Evolutionary conservation across 1,140 invertebrate genomes (phyloP).

Genomic region (Octopus sinensis): DNA sequence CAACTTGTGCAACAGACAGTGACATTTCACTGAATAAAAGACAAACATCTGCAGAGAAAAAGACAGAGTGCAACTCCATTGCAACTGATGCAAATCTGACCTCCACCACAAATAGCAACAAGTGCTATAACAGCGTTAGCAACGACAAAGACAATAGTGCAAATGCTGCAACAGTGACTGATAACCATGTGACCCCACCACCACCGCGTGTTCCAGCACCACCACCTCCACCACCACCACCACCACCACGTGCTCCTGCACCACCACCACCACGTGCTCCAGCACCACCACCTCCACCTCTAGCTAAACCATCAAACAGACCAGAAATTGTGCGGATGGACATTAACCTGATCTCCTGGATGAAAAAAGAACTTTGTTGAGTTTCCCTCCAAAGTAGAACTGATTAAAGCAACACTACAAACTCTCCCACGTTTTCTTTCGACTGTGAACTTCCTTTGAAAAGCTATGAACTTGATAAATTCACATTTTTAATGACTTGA

Average conservation of each 20-base stretch:
- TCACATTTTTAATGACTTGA: too few relatives aligned
- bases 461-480: too few relatives aligned
- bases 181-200: neutral
- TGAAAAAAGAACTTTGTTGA: constrained; percentile 33
- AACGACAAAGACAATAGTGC: neutral
- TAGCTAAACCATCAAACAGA: neutral
- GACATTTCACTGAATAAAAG: neutral
- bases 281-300: constrained; percentile 13
- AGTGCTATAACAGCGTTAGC: neutral
- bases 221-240: neutral
- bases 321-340: constrained; percentile 29
- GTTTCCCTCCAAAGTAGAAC: too few relatives aligned
- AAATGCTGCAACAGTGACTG: too few relatives aligned
- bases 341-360: constrained; percentile 36
- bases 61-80: neutral
- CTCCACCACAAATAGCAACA: neutral
- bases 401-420: too few relatives aligned
- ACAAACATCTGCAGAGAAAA: neutral
- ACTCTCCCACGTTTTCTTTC: too few relatives aligned
- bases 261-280: neutral
- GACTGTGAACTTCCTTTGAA: too few relatives aligned
- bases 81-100: neutral
- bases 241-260: neutral
- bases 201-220: neutral
- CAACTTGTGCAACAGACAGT: constrained; percentile 13